Percentiles rank a stretch among this genome's conserved stretches.
phyloP scores from a whole-genome alignment of 2,113 vertebrate species.

The Rutilus rutilus region DNA sequence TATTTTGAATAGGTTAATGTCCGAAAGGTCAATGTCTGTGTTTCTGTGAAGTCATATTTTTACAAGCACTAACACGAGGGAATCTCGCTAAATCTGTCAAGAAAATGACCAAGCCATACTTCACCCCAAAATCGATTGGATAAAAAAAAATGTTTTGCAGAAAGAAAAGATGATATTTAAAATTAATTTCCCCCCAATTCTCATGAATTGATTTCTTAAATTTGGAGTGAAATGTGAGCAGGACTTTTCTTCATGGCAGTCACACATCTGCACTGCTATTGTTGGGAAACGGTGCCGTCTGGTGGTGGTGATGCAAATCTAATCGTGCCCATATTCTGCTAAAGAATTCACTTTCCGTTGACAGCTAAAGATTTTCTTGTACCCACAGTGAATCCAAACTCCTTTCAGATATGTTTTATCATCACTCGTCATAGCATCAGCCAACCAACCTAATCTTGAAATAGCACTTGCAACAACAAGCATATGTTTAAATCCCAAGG shows the following conservation, averaged over 20 bases:
- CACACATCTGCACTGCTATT: background rate
- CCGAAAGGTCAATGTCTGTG: conserved; percentile 11
- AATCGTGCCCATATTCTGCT: background rate
- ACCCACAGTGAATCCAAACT: background rate
- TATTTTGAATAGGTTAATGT: background rate
- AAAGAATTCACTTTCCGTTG: background rate
- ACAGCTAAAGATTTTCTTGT: background rate
- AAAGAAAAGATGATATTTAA: background rate
- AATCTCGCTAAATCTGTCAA: background rate
- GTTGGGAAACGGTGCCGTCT: background rate
- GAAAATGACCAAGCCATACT: background rate
- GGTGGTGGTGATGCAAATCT: background rate
- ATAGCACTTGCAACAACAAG: background rate
- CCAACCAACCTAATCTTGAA: background rate
- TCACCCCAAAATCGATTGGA: conserved; percentile 5
- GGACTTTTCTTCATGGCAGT: background rate
- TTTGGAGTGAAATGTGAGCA: background rate
- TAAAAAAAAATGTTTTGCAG: no score
- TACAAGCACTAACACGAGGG: conserved; percentile 15
- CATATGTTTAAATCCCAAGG: background rate
- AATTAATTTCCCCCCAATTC: no score
- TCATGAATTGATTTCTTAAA: no score
- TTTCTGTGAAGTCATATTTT: conserved; percentile 23
- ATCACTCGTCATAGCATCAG: background rate
- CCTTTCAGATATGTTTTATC: background rate